phyloP scores from a whole-genome alignment of 1,140 invertebrate genomes.

The Antheraea pernyi region DNA sequence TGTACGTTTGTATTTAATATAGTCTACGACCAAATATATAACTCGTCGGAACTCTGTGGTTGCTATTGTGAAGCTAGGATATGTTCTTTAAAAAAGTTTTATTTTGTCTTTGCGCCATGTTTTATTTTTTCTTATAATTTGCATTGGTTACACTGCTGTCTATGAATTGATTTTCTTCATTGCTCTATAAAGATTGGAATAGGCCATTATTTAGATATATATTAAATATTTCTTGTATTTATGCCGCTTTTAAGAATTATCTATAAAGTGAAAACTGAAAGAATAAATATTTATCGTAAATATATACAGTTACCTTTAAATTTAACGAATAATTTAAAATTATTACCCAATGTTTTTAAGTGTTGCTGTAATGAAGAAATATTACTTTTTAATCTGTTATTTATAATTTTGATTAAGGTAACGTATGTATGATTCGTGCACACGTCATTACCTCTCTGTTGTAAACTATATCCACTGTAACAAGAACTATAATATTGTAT shows the following conservation, averaged over 20 bases:
- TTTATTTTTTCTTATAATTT: neutral
- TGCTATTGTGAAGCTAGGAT: neutral
- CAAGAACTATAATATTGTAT: conserved; percentile 5
- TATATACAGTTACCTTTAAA: too few species aligned
- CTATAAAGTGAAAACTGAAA: neutral
- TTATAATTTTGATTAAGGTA: neutral
- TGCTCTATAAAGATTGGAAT: neutral
- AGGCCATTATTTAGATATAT: neutral
- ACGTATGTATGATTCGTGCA: neutral
- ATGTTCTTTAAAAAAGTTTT: neutral
- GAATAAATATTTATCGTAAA: too few species aligned
- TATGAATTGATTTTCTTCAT: neutral
- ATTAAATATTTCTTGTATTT: neutral
- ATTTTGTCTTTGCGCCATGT: neutral
- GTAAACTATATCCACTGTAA: conserved; percentile 1
- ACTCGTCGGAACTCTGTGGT: neutral
- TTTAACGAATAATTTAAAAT: too few species aligned
- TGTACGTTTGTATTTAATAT: conserved; percentile 8
- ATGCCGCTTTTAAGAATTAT: neutral
- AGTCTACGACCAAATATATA: conserved; percentile 5
- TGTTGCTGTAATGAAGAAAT: neutral
- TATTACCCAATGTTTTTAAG: neutral
- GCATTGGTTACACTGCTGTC: neutral
- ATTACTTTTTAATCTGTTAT: neutral
- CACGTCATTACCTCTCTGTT: conserved; percentile 6